A percentile compares a stretch with the other conserved stretches of the same genome.
Evolutionary conservation across 1,140 invertebrate species (phyloP).

Genomic region (Anagrus nilaparvatae): DNA sequence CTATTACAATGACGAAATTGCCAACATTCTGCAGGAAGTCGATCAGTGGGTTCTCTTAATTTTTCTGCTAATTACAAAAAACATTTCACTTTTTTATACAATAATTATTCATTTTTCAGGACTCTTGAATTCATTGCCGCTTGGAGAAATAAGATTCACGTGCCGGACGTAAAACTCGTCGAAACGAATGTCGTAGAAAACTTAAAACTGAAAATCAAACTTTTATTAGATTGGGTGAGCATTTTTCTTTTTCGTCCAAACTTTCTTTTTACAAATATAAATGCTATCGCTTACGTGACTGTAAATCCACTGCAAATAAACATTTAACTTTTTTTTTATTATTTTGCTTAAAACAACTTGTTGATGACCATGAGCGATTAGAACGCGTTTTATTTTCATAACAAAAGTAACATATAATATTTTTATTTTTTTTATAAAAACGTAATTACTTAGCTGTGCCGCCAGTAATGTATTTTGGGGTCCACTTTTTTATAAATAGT

Average conservation of each 20-base stretch:
- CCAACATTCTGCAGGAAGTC: slow-evolving; percentile 8
- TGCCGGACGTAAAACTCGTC: slow-evolving; percentile 5
- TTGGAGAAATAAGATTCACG: slow-evolving; percentile 6
- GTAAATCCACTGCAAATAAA: not conserved
- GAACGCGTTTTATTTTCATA: too few species aligned
- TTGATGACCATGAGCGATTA: not conserved
- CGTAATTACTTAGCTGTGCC: too few species aligned
- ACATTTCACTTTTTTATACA: not conserved
- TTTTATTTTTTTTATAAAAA: too few species aligned
- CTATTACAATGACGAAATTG: slow-evolving; percentile 17
- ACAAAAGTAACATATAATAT: too few species aligned
- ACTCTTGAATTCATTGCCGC: slow-evolving; percentile 4
- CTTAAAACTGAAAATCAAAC: slow-evolving; percentile 12
- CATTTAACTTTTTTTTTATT: not conserved
- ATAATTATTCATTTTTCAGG: slow-evolving; percentile 4
- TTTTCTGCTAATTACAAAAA: not conserved
- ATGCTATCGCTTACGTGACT: too few species aligned
- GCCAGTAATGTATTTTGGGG: too few species aligned
- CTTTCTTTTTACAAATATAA: too few species aligned
- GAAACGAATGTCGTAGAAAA: slow-evolving; percentile 4
- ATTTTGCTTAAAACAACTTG: not conserved
- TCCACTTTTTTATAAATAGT: too few species aligned
- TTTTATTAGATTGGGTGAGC: slow-evolving; percentile 11
- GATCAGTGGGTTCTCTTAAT: slow-evolving; percentile 15
- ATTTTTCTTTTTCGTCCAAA: too few species aligned